phyloP scores from a whole-genome alignment of 2,113 vertebrate genomes.

The Cheirogaleus medius region DNA sequence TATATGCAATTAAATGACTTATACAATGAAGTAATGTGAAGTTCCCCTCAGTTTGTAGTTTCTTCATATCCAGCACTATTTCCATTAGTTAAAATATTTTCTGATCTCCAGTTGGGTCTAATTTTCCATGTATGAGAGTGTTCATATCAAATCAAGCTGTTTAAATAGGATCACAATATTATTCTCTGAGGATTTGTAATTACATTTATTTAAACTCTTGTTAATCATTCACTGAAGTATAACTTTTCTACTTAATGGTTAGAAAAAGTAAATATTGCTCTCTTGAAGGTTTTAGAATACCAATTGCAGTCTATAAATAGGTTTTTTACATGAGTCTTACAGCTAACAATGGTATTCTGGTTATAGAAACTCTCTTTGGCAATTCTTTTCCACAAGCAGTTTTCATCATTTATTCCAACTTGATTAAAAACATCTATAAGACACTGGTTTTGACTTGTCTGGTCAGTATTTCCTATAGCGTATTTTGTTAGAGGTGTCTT shows the following conservation, averaged over 20 bases:
- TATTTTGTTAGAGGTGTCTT: conserved; percentile 12
- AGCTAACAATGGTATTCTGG: not conserved
- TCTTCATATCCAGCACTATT: not conserved
- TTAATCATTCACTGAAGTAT: conserved; percentile 77
- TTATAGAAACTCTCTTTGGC: not conserved
- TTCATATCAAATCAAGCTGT: conserved; percentile 68
- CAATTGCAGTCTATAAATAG: not conserved
- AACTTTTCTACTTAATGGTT: conserved; percentile 69
- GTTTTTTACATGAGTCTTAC: not conserved
- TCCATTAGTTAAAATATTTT: conserved; percentile 29
- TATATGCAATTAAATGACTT: not conserved
- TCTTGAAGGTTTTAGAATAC: conserved; percentile 61
- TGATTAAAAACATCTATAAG: not conserved
- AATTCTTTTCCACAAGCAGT: not conserved
- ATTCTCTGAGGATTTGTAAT: conserved; percentile 69
- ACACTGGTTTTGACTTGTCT: not conserved
- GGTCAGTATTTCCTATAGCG: not conserved
- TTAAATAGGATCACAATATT: conserved; percentile 67
- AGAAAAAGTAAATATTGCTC: conserved; percentile 73
- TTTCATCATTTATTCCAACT: conserved; percentile 40
- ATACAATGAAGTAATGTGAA: not conserved
- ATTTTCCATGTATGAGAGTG: conserved; percentile 58
- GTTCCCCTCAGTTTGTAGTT: not conserved
- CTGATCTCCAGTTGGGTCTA: not conserved
- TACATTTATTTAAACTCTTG: conserved; percentile 72